Conservation (phyloP, 2,888 invertebrate genomes). For the Phymatocera aterrima region DNA sequence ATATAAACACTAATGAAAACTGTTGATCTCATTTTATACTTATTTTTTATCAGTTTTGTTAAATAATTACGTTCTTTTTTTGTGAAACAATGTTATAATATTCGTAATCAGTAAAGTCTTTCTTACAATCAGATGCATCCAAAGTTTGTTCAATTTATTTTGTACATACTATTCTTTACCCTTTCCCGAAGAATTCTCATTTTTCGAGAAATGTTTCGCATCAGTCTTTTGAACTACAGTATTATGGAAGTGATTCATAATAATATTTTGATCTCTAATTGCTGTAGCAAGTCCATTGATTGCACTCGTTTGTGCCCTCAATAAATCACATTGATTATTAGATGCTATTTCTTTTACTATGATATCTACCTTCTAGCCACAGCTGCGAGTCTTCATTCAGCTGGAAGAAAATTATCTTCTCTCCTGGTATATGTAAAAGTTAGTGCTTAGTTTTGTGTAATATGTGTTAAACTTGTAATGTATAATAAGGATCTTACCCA, state of each 20-base stretch:
- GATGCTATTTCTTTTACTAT: conserved; percentile 12
- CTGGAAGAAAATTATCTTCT: conserved; percentile 17
- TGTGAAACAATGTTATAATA: conserved; percentile 22
- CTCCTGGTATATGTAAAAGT: background rate
- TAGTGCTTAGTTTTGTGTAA: background rate
- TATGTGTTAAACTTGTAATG: background rate
- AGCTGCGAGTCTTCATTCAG: background rate
- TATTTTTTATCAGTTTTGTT: conserved; percentile 17
- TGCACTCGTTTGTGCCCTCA: background rate
- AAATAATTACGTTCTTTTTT: conserved; percentile 26
- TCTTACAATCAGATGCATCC: background rate
- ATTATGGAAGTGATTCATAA: conserved; percentile 24
- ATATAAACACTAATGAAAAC: conserved; percentile 20
- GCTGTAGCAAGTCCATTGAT: conserved; percentile 36
- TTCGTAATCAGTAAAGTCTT: conserved; percentile 33
- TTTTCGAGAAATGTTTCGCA: background rate
- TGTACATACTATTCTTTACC: background rate
- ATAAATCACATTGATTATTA: conserved; percentile 14
- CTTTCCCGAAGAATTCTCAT: background rate
- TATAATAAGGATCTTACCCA: background rate
- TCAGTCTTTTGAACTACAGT: background rate
- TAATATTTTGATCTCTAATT: conserved; percentile 30
- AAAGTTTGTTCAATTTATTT: background rate
- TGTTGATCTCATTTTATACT: conserved; percentile 40
- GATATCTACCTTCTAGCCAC: background rate